These are phyloP conservation scores for Falcunculus frontatus DNA, from an alignment of 2,113 vertebrate species.

Conservation along the genomic window DNA sequence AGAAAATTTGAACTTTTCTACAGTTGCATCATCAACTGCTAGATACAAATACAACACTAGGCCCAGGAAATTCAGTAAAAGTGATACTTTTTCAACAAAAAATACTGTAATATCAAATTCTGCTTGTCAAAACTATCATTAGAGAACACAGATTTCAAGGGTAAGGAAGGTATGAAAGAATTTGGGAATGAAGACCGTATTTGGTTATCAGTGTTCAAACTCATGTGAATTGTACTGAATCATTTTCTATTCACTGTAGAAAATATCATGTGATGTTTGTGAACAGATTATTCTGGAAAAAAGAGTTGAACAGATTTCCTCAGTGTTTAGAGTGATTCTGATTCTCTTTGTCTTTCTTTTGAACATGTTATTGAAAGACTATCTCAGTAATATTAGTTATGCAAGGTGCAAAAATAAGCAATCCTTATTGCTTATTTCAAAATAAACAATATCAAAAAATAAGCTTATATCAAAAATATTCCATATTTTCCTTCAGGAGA, in stretches of 20 bases:
- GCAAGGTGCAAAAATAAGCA: not conserved
- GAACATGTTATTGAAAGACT: not conserved
- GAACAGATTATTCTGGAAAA: not conserved
- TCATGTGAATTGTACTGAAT: not conserved
- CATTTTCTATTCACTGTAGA: not conserved
- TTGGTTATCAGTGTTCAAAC: not conserved
- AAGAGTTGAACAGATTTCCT: not conserved
- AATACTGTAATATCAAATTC: not conserved
- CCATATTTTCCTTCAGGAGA: not conserved
- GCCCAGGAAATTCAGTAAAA: not conserved
- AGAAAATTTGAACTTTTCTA: slow-evolving; percentile 12
- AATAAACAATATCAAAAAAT: too few species aligned
- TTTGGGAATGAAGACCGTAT: not conserved
- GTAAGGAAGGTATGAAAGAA: not conserved
- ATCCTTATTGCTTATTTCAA: too few species aligned
- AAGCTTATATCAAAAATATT: too few species aligned
- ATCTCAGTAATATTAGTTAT: not conserved
- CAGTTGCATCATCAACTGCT: not conserved
- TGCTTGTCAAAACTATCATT: not conserved
- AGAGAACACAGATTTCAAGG: not conserved
- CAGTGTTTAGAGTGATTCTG: not conserved
- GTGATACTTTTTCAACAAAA: not conserved
- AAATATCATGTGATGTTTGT: not conserved
- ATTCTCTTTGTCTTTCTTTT: not conserved
- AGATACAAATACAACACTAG: not conserved